Conservation (phyloP, 2,888 invertebrate species). For the Trilocha varians region DNA sequence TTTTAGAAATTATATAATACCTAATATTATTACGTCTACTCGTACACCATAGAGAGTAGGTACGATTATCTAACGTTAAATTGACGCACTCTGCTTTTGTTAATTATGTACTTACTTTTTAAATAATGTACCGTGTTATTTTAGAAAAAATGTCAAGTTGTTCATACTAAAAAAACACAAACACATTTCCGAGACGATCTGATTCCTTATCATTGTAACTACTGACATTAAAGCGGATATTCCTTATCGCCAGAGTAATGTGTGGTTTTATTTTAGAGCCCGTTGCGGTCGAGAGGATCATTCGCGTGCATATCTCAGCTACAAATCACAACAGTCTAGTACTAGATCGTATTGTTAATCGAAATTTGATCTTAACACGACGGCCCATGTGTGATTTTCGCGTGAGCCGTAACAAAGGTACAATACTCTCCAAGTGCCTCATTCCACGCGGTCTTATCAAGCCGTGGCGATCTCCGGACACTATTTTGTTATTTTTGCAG, state of each 20-base stretch:
- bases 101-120: no score
- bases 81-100: no score
- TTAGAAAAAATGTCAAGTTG: no score
- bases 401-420: conserved; percentile 35
- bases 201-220: conserved; percentile 31
- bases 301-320: conserved; percentile 52
- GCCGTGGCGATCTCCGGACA: conserved; percentile 48
- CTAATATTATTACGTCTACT: no score
- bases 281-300: conserved; percentile 56
- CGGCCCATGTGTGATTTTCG: conserved; percentile 38
- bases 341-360: conserved; percentile 33
- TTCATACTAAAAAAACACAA: no score
- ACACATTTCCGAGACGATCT: conserved; percentile 8
- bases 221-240: conserved; percentile 29
- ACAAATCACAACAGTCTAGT: conserved; percentile 56
- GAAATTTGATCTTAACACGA: conserved; percentile 37
- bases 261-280: conserved; percentile 57
- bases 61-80: no score
- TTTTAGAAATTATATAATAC: no score
- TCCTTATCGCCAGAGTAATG: conserved; percentile 40
- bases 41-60: no score
- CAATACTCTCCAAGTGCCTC: conserved; percentile 38
- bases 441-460: conserved; percentile 57
- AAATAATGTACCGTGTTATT: no score
- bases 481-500: conserved; percentile 65